Evolutionary conservation across 2,888 invertebrate species (phyloP), one percentile per base, ranked within the genome.

Genomic region (Pteria penguin): DNA sequence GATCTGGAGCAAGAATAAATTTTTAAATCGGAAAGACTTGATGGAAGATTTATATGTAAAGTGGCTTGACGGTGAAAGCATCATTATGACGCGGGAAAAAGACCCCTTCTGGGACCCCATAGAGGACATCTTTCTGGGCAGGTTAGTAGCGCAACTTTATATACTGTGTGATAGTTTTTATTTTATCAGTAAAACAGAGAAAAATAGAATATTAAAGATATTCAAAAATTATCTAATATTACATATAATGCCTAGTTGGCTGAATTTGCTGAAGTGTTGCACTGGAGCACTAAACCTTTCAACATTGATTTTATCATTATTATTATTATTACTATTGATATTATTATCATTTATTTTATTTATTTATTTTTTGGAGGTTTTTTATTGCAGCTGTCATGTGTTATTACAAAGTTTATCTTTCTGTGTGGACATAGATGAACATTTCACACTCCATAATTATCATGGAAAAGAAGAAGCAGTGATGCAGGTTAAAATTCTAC

Each of bases 31-130:
- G 27, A 88, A 89, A 67, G 85, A 84, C 67, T 66, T 89, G 65
- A 88, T 89, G 79, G 86, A 89, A 67, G 86, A 86, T 36, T 52
- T 87, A 58, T 88, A 89, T 67, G 27, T 79, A n/a, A 74, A 76
- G 31, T 85, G 71, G 61, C 54, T 80, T 62, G 87, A 87, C 27
- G 86, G 84, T 1, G 84, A 83, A 4, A 77, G 72, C 24, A 63
- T 79, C 0, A 69, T 77, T 1, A 52, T 84, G 22, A 78, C 80
- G 24, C 70, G 82, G 65, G 82, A 84, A 27, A 82, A 81, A 58
- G 88, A 89, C 70, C 88, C 88, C 3, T 89, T 87, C 82, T 89
- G 88, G 88, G 88, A 89, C 63, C 88, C 88, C 2, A 79, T 87
- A 3, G 88, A 89, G 63, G 87, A 87, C 52, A 78, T 88, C 2